phyloP scores from a whole-genome alignment of 1,140 invertebrate genomes.

The Bombus picipes region DNA sequence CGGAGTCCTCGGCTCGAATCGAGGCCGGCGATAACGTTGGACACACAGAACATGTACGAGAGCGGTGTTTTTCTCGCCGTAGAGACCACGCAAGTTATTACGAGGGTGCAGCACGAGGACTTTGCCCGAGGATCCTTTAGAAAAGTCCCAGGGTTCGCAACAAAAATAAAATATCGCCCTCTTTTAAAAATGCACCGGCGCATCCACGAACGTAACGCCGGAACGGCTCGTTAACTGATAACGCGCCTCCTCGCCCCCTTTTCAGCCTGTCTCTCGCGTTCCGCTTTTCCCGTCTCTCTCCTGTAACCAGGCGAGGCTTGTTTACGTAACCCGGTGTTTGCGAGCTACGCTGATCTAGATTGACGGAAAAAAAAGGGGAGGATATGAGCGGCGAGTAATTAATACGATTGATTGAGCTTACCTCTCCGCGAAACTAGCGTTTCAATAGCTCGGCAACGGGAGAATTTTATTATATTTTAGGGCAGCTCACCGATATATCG shows the following conservation, averaged over 20 bases:
- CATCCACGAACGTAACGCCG: constrained; percentile 31
- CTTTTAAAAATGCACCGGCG: constrained; percentile 45
- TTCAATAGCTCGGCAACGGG: neutral
- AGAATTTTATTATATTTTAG: constrained; percentile 42
- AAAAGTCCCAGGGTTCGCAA: constrained; percentile 40
- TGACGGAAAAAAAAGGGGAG: constrained; percentile 1
- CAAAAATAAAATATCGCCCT: constrained; percentile 51
- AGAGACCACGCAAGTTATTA: constrained; percentile 31
- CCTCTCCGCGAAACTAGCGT: constrained; percentile 1
- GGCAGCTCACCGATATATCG: neutral
- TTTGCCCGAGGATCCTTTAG: constrained; percentile 41
- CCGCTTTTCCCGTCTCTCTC: neutral
- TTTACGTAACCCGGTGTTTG: constrained; percentile 24
- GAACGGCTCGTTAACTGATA: constrained; percentile 55
- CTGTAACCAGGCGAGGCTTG: constrained; percentile 11
- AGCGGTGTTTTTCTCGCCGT: constrained; percentile 42
- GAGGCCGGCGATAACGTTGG: neutral
- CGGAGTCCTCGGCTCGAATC: constrained; percentile 15
- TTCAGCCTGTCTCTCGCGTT: neutral
- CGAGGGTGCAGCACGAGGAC: constrained; percentile 41
- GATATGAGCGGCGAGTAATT: constrained; percentile 34
- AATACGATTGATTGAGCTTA: constrained; percentile 44
- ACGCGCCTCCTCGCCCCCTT: constrained; percentile 4
- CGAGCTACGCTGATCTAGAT: constrained; percentile 44
- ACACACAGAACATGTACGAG: constrained; percentile 11